Evolutionary conservation across 1,140 invertebrate genomes (phyloP).

Genomic region (Bombus impatiens): DNA sequence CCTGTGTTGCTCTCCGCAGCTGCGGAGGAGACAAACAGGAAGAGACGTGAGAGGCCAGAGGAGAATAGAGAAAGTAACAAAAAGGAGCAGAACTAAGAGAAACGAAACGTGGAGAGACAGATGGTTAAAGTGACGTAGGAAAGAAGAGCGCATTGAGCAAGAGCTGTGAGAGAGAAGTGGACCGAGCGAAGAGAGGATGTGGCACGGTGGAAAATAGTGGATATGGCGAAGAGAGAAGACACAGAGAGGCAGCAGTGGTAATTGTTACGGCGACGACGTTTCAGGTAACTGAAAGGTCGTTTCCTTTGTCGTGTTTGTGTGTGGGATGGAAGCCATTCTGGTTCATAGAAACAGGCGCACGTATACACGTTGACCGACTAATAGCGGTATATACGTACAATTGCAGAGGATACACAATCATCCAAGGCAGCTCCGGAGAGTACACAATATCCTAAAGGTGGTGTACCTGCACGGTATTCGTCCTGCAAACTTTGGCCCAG

Average conservation of each 20-base stretch:
- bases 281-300: slow-evolving; percentile 69
- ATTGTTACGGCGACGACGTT: slow-evolving; percentile 69
- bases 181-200: background rate
- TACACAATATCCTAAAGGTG: slow-evolving; percentile 51
- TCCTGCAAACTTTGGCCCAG: slow-evolving; percentile 58
- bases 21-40: slow-evolving; percentile 11
- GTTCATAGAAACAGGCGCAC: slow-evolving; percentile 24
- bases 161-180: background rate
- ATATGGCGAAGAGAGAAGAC: slow-evolving; percentile 10
- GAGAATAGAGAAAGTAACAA: background rate
- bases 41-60: background rate
- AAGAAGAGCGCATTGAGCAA: background rate
- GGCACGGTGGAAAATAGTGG: background rate
- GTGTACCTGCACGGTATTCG: slow-evolving; percentile 59
- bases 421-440: slow-evolving; percentile 8
- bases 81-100: slow-evolving; percentile 18
- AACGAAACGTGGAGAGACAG: slow-evolving; percentile 17
- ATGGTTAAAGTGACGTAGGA: slow-evolving; percentile 26
- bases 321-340: slow-evolving; percentile 17
- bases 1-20: slow-evolving; percentile 13
- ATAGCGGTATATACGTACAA: slow-evolving; percentile 19
- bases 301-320: slow-evolving; percentile 67
- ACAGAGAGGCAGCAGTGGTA: slow-evolving; percentile 58
- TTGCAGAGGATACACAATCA: slow-evolving; percentile 52
- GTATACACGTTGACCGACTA: background rate